Evolutionary conservation across 2,888 invertebrate genomes (phyloP).

Genomic region (Alloscopus bannaensis): DNA sequence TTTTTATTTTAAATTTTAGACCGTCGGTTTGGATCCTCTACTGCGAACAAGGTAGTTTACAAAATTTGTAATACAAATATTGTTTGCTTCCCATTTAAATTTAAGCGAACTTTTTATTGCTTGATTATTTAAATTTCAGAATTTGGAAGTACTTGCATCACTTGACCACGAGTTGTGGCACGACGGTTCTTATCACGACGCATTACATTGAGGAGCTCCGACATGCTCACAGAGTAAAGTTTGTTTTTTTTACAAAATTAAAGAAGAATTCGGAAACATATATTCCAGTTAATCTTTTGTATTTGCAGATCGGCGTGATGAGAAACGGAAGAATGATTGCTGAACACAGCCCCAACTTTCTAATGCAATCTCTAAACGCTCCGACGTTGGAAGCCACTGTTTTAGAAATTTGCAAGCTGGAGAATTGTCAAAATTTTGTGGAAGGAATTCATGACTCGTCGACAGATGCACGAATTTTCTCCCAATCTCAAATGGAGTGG

Average conservation of each 20-base stretch:
- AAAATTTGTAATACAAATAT: background rate
- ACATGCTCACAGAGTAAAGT: slow-evolving; percentile 30
- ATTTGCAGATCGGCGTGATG: slow-evolving; percentile 33
- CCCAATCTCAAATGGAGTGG: no score
- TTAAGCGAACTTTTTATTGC: background rate
- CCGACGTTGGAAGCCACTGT: slow-evolving; percentile 30
- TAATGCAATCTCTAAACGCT: slow-evolving; percentile 9
- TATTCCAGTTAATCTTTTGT: background rate
- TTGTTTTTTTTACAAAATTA: background rate
- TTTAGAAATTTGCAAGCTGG: slow-evolving; percentile 29
- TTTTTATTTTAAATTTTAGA: slow-evolving; percentile 76
- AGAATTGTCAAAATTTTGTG: background rate
- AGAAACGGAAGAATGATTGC: slow-evolving; percentile 51
- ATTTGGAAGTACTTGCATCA: slow-evolving; percentile 74
- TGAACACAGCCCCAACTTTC: slow-evolving; percentile 42
- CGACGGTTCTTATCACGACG: slow-evolving; percentile 58
- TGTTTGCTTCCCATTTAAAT: no score
- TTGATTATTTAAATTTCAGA: slow-evolving; percentile 85
- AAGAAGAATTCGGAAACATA: background rate
- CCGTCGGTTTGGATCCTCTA: slow-evolving; percentile 91
- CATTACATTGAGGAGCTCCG: slow-evolving; percentile 65
- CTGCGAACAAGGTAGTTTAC: slow-evolving; percentile 17
- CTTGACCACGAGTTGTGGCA: slow-evolving; percentile 10
- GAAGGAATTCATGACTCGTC: background rate
- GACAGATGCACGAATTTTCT: slow-evolving; percentile 40